A percentile compares a stretch with the other conserved stretches of the same genome.
Evolutionary conservation across 2,888 invertebrate genomes (phyloP).

Genomic region (Sylvicola cinctus): DNA sequence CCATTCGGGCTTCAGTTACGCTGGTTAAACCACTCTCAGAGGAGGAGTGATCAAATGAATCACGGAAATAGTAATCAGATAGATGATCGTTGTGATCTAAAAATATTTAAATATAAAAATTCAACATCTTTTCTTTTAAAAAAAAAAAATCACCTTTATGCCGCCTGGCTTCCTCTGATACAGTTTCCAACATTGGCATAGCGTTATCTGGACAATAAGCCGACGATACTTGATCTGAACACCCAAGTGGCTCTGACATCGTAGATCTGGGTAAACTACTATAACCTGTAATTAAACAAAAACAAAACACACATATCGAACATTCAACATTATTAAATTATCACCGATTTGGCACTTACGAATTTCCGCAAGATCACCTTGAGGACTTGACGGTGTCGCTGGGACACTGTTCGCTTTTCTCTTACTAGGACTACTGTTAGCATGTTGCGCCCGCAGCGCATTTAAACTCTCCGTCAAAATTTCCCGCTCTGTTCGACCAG

Average conservation of each 20-base stretch:
- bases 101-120: conserved; percentile 1
- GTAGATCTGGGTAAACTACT: conserved; percentile 70
- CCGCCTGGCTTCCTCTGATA: conserved; percentile 39
- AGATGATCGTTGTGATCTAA: neutral
- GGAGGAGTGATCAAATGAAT: conserved; percentile 60
- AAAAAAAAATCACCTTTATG: conserved; percentile 3
- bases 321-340: conserved; percentile 6
- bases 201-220: conserved; percentile 36
- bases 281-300: conserved; percentile 36
- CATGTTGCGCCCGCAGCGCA: conserved; percentile 37
- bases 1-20: conserved; percentile 12
- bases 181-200: conserved; percentile 38
- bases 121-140: too few species aligned
- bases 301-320: conserved; percentile 1
- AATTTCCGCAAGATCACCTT: conserved; percentile 31
- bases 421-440: conserved; percentile 32
- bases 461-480: conserved; percentile 64
- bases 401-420: conserved; percentile 74
- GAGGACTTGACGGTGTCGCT: conserved; percentile 66
- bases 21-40: conserved; percentile 45
- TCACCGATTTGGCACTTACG: conserved; percentile 26
- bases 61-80: conserved; percentile 47
- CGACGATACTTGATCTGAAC: conserved; percentile 28
- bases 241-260: conserved; percentile 48
- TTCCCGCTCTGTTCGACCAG: conserved; percentile 80